Conservation (phyloP, 2,888 invertebrate species). For the Seira musarum region DNA sequence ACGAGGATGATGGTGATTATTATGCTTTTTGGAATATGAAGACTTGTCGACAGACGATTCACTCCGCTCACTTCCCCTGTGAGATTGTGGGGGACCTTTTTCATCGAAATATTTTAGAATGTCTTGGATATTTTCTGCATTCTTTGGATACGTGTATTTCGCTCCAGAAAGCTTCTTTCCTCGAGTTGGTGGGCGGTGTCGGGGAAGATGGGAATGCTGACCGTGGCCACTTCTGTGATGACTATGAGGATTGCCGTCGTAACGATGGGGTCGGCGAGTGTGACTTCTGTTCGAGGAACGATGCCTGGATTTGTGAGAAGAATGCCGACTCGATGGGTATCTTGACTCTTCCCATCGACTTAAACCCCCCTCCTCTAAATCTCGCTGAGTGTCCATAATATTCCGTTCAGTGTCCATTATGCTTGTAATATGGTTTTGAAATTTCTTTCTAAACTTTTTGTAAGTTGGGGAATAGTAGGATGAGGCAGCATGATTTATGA, state of each 20-base stretch:
- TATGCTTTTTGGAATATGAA: neutral
- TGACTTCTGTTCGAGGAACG: slow-evolving; percentile 23
- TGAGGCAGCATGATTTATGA: slow-evolving; percentile 35
- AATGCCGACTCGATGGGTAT: slow-evolving; percentile 11
- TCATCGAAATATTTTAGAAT: slow-evolving; percentile 68
- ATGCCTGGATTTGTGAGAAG: slow-evolving; percentile 13
- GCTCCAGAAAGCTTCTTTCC: slow-evolving; percentile 41
- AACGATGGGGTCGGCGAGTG: slow-evolving; percentile 2
- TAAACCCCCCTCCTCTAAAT: slow-evolving; percentile 29
- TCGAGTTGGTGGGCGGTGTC: slow-evolving; percentile 15
- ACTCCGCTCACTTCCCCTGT: neutral
- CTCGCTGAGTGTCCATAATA: slow-evolving; percentile 42
- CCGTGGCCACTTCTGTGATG: slow-evolving; percentile 28
- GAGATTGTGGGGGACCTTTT: slow-evolving; percentile 22
- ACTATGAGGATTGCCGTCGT: slow-evolving; percentile 15
- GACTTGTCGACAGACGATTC: slow-evolving; percentile 6
- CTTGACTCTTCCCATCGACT: slow-evolving; percentile 37
- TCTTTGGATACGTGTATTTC: slow-evolving; percentile 67
- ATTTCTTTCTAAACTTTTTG: slow-evolving; percentile 29
- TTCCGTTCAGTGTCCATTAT: slow-evolving; percentile 34
- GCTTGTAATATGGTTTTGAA: slow-evolving; percentile 31
- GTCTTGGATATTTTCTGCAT: slow-evolving; percentile 69
- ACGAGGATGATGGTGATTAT: neutral
- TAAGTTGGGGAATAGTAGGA: slow-evolving; percentile 49
- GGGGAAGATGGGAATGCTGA: slow-evolving; percentile 40